phyloP scores from a whole-genome alignment of 2,797 vertebrate species.

The Phoeniculus purpureus region DNA sequence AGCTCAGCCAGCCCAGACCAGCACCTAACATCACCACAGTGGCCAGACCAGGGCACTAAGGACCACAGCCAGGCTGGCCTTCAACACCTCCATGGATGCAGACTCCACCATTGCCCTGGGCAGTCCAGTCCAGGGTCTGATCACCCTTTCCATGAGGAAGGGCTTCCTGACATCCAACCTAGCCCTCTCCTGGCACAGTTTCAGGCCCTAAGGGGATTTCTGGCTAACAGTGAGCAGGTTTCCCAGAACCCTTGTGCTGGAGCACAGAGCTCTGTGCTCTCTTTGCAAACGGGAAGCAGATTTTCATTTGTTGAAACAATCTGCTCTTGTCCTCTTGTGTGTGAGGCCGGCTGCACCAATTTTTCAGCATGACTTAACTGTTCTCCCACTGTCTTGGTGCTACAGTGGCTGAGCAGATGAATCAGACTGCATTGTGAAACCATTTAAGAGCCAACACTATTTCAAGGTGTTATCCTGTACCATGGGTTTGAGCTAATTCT shows the following conservation, averaged over 20 bases:
- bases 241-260: background rate
- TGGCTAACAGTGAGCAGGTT: background rate
- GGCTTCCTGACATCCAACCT: too few species aligned
- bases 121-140: too few species aligned
- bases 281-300: background rate
- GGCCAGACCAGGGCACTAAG: too few species aligned
- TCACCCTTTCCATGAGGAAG: too few species aligned
- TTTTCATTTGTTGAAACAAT: background rate
- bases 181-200: too few species aligned
- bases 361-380: constrained; percentile 43
- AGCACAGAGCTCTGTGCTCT: background rate
- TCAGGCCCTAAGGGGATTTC: background rate
- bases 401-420: constrained; percentile 13
- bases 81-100: too few species aligned
- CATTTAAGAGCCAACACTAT: fast-evolving
- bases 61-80: too few species aligned
- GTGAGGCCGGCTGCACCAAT: background rate
- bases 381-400: background rate
- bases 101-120: too few species aligned
- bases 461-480: background rate
- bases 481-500: background rate
- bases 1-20: too few species aligned
- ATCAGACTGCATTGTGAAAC: constrained; percentile 13
- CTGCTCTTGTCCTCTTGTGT: background rate
- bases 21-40: too few species aligned